Percentiles rank a stretch among this genome's conserved stretches.
phyloP scores from a whole-genome alignment of 1,140 invertebrate genomes.

The Dreissena rostriformis region DNA sequence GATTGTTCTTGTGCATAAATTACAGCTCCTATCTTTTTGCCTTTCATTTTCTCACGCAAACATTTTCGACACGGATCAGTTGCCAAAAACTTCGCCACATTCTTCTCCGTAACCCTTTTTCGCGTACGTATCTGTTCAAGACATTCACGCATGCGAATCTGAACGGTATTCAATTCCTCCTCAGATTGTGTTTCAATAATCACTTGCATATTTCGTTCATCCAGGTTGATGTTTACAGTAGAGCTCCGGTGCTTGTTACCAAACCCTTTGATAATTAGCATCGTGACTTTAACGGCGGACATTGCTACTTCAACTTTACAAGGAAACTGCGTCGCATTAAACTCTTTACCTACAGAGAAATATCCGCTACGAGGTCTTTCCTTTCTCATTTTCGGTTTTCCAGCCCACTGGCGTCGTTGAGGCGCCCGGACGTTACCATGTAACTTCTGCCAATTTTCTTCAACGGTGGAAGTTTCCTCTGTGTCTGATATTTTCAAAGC shows the following conservation, averaged over 20 bases:
- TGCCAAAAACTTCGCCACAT: background rate
- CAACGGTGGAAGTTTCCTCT: no score
- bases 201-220: background rate
- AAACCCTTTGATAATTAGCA: conserved; percentile 4
- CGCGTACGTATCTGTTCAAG: background rate
- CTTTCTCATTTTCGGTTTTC: no score
- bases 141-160: background rate
- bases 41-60: background rate
- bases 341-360: no score
- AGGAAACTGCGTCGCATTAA: no score
- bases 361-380: no score
- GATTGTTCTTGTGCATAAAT: background rate
- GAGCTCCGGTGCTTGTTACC: background rate
- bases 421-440: no score
- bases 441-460: no score
- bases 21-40: background rate
- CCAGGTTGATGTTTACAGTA: background rate
- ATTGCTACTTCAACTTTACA: background rate
- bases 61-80: background rate
- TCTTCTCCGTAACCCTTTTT: background rate
- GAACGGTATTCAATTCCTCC: background rate
- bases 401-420: no score
- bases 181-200: background rate
- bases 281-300: background rate
- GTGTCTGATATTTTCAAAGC: no score